A percentile compares a stretch with the other conserved stretches of the same genome.
Conservation (phyloP, 2,888 invertebrate species). For the Ligdia adustata region DNA sequence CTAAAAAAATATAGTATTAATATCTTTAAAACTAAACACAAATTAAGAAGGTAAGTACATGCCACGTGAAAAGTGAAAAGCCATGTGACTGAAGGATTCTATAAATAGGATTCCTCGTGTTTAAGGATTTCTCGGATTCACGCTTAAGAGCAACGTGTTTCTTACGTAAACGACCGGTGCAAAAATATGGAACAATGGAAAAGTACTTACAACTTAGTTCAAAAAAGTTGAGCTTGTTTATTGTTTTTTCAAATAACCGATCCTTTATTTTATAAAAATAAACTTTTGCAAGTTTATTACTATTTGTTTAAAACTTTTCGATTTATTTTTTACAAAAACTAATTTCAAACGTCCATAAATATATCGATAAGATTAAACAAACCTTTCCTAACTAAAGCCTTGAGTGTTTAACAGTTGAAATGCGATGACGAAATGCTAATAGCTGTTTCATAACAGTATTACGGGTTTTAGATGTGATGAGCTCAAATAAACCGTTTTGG, state of each 20-base stretch:
- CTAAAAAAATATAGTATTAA: too few relatives aligned
- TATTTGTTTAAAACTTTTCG: too few relatives aligned
- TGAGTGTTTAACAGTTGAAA: slow-evolving; percentile 47
- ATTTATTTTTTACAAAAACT: background rate
- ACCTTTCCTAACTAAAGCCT: slow-evolving; percentile 52
- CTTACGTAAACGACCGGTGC: background rate
- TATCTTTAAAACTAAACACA: too few relatives aligned
- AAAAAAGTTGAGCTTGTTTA: too few relatives aligned
- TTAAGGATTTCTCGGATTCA: background rate
- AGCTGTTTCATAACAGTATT: slow-evolving; percentile 79
- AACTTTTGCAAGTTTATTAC: too few relatives aligned
- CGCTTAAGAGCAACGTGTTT: background rate
- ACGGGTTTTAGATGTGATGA: slow-evolving; percentile 71
- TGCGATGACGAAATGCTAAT: slow-evolving; percentile 67
- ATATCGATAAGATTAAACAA: too few relatives aligned
- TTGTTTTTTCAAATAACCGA: too few relatives aligned
- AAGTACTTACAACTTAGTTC: background rate
- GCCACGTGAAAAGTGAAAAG: too few relatives aligned
- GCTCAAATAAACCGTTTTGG: slow-evolving; percentile 68
- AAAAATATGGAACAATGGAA: background rate
- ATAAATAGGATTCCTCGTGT: background rate
- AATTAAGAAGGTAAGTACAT: too few relatives aligned
- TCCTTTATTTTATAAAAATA: too few relatives aligned
- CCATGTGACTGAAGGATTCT: background rate
- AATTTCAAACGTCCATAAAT: slow-evolving; percentile 12